phyloP scores from a whole-genome alignment of 92 coral and sea anemone genomes.

The Paragorgia papillata region DNA sequence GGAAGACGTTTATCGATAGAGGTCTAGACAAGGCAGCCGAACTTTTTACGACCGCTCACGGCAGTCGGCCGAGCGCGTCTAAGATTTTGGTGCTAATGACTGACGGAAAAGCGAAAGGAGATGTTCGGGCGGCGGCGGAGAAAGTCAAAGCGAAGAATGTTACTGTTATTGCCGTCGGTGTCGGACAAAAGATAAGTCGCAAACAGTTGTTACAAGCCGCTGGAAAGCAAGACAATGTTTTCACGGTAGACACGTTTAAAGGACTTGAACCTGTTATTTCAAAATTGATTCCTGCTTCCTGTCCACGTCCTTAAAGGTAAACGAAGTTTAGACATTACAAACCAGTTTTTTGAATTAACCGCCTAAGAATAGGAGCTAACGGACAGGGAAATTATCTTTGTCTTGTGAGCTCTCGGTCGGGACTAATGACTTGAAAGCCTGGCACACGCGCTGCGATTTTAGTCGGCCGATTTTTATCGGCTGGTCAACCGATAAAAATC shows the following conservation, averaged over 20 bases:
- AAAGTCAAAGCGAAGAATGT: slow-evolving; percentile 10
- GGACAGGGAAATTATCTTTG: no score
- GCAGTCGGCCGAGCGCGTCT: slow-evolving; percentile 16
- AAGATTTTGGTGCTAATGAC: slow-evolving; percentile 32
- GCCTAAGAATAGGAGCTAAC: no score
- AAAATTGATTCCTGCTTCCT: slow-evolving; percentile 32
- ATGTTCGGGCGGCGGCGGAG: slow-evolving; percentile 5
- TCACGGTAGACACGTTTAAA: slow-evolving; percentile 9
- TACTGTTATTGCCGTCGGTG: slow-evolving; percentile 21
- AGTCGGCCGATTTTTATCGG: no score
- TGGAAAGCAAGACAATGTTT: slow-evolving; percentile 15
- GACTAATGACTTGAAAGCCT: no score
- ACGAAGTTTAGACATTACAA: not conserved
- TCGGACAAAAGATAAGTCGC: not conserved
- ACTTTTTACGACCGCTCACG: slow-evolving; percentile 11
- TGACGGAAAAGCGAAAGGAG: slow-evolving; percentile 22
- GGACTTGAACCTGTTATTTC: slow-evolving; percentile 36
- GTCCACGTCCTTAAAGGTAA: slow-evolving; percentile 14
- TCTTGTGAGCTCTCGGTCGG: no score
- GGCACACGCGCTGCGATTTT: no score
- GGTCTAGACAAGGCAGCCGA: slow-evolving; percentile 25
- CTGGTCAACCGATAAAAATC: no score
- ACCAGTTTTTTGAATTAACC: no score
- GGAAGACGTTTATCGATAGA: slow-evolving; percentile 16
- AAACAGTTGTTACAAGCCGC: slow-evolving; percentile 5